These are phyloP conservation scores for Holacanthella duospinosa DNA, from an alignment of 2,888 invertebrate species.

Conservation along the genomic window DNA sequence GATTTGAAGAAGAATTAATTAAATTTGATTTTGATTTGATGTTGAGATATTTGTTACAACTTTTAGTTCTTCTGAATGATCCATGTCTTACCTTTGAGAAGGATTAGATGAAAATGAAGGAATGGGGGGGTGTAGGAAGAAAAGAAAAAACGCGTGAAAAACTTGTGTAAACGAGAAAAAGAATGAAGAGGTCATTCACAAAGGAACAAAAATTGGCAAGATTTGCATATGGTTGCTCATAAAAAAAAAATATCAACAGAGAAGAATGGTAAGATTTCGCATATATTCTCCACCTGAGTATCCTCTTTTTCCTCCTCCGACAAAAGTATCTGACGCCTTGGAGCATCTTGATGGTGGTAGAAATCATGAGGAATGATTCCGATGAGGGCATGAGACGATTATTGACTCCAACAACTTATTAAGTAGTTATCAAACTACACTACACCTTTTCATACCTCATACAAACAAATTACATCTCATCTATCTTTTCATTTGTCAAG, in stretches of 20 bases:
- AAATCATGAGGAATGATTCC: too few species aligned
- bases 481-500: too few species aligned
- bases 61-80: too few species aligned
- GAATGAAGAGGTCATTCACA: conserved; percentile 34
- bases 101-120: too few species aligned
- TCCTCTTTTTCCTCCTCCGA: background rate
- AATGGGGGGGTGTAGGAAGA: background rate
- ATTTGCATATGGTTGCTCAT: conserved; percentile 26
- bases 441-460: too few species aligned
- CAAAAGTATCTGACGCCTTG: background rate
- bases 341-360: too few species aligned
- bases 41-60: too few species aligned
- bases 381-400: background rate
- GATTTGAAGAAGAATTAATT: too few species aligned
- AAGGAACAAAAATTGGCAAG: conserved; percentile 26
- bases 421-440: too few species aligned
- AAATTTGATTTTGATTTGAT: too few species aligned
- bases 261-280: conserved; percentile 12
- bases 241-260: conserved; percentile 27
- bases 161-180: conserved; percentile 13
- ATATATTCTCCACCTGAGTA: too few species aligned
- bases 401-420: background rate
- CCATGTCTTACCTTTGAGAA: too few species aligned
- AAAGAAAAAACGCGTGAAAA: conserved; percentile 22
- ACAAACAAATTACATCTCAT: background rate